Evolutionary conservation across 2,113 vertebrate species (phyloP), one percentile per base, ranked within the genome.

Genomic region (Varanus salvator): DNA sequence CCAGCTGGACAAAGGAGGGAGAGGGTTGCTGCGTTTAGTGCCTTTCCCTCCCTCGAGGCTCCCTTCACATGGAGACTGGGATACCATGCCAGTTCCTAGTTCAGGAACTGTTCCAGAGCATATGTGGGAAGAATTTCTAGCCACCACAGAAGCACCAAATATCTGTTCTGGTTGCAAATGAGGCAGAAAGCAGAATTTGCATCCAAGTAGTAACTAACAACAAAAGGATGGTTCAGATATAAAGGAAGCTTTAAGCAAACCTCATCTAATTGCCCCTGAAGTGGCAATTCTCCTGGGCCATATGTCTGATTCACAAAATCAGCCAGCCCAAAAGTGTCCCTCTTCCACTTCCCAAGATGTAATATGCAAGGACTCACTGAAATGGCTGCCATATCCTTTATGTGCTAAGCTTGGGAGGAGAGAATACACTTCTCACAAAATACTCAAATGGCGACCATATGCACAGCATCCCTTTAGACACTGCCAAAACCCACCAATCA

Each of bases 21-120:
- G 91, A 88, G 0, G 64, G 90, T 91, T 87, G 85, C 57, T 86
- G 91, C 74, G 89, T 92, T 94, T 94, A 93, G 83, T 84, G 77
- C 38, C 38, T 44, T 44, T 44, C 38, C 38, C 38, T 68, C 80
- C 89, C 48, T 50, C 2, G 80, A 90, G 84, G 89, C 57, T 84
- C 25, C 7, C 90, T 81, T 91, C 92, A 84, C 75, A 91, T 38
- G 34, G 88, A 0, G 0, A n/a, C 0, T 3, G 93, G 92, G 86
- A 92, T 83, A 91, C 38, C 81, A 54, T 5, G 1, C 87, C 85
- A 0, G 57, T 0, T 84, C 86, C 88, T 94, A 93, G 92, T 91
- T 44, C 84, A 89, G 75, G 76, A 85, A 89, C 66, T 82, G 75
- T 85, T 90, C 88, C n/a, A 54, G 82, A 94, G 80, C 0, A 85